Percentiles rank a stretch among this genome's conserved stretches.
Evolutionary conservation across 2,797 vertebrate genomes (phyloP).

Genomic region (Carapus acus): DNA sequence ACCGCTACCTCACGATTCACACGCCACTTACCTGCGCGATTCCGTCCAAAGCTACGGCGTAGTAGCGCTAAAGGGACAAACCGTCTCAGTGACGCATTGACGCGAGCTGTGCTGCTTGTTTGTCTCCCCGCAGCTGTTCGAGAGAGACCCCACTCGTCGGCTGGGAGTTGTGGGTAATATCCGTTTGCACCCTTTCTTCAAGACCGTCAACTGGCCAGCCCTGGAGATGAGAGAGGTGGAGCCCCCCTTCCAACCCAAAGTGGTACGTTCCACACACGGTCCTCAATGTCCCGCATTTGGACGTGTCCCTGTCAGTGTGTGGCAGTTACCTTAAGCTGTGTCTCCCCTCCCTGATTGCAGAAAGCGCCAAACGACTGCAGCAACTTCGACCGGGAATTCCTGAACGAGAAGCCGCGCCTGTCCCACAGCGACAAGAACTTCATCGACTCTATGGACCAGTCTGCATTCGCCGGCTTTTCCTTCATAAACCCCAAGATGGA

Average conservation of each 20-base stretch:
- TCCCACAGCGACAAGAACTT: conserved; percentile 94
- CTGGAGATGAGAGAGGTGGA: conserved; percentile 84
- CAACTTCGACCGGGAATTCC: conserved; percentile 98
- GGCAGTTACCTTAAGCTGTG: not conserved
- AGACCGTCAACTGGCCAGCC: conserved; percentile 84
- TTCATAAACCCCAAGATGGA: conserved; percentile 93
- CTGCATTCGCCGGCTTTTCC: conserved; percentile 89
- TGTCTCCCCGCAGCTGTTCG: conserved; percentile 79
- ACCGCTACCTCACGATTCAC: not conserved
- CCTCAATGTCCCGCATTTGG: no score
- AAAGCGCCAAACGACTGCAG: conserved; percentile 89
- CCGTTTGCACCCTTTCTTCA: conserved; percentile 86
- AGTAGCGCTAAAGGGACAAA: no score
- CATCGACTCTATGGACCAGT: conserved; percentile 97
- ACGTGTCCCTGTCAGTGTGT: not conserved
- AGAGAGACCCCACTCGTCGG: conserved; percentile 83
- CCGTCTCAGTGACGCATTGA: no score
- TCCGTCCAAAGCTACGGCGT: no score
- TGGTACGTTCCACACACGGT: conserved; percentile 72
- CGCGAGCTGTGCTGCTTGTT: no score
- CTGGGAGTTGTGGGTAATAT: conserved; percentile 88
- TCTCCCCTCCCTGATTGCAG: conserved; percentile 67
- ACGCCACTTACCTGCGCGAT: no score
- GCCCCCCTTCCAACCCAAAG: conserved; percentile 95
- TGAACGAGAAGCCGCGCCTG: conserved; percentile 91